These are phyloP conservation scores for Epinephelus lanceolatus DNA, from an alignment of 2,113 vertebrate species.

Conservation along the genomic window DNA sequence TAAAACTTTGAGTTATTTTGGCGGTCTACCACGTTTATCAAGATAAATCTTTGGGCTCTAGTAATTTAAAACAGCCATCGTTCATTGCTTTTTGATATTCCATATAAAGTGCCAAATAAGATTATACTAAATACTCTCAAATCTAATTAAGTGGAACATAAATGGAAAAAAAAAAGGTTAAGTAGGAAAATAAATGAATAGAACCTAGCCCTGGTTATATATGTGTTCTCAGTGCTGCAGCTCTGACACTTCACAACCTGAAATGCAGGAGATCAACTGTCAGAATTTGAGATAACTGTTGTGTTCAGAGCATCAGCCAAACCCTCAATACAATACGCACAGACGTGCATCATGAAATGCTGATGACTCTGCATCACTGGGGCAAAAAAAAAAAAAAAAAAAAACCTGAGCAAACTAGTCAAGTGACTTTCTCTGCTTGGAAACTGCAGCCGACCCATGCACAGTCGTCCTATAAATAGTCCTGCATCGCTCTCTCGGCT, in stretches of 20 bases:
- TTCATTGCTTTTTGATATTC: neutral
- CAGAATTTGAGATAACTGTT: neutral
- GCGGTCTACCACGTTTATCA: neutral
- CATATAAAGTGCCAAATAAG: neutral
- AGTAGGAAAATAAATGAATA: neutral
- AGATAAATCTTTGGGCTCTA: neutral
- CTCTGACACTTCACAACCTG: neutral
- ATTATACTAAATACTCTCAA: neutral
- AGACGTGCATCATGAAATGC: neutral
- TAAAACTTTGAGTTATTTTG: neutral
- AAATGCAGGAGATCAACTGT: neutral
- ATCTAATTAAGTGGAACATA: too few species aligned
- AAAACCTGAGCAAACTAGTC: slow-evolving; percentile 18
- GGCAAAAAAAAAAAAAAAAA: neutral
- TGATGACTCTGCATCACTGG: slow-evolving; percentile 7
- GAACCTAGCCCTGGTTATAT: neutral
- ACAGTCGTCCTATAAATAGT: slow-evolving; percentile 73
- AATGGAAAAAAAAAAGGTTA: too few species aligned
- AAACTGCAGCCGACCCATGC: slow-evolving; percentile 56
- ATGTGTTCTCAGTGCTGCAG: neutral
- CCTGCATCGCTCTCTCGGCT: slow-evolving; percentile 47
- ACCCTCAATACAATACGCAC: neutral
- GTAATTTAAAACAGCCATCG: neutral
- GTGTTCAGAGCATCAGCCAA: neutral
- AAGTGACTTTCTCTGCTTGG: slow-evolving; percentile 52